Percentiles rank a stretch among this genome's conserved stretches.
Evolutionary conservation across 2,113 vertebrate genomes (phyloP).

Genomic region (Leptocoma aspasia): DNA sequence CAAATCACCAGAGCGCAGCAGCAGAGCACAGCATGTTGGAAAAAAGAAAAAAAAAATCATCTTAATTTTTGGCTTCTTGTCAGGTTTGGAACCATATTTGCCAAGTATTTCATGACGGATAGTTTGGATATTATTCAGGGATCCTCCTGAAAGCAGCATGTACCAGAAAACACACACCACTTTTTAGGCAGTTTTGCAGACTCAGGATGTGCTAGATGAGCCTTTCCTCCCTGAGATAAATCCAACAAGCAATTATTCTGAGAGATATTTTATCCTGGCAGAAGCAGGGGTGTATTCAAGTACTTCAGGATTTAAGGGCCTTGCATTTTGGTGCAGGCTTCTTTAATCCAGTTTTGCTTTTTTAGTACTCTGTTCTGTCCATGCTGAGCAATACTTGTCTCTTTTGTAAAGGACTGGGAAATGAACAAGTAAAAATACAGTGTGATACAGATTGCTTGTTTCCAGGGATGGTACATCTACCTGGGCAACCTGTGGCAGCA

Average conservation of each 20-base stretch:
- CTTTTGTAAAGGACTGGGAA: neutral
- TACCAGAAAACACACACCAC: neutral
- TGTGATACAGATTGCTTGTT: neutral
- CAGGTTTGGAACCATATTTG: neutral
- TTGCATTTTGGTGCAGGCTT: neutral
- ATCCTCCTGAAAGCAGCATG: neutral
- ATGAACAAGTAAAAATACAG: neutral
- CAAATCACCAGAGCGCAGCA: neutral
- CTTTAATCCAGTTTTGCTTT: neutral
- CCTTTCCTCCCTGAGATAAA: neutral
- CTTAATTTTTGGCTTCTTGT: neutral
- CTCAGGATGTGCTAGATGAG: neutral
- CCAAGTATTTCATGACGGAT: constrained; percentile 18
- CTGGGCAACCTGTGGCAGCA: neutral
- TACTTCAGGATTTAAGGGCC: neutral
- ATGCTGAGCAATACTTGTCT: neutral
- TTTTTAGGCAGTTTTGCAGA: neutral
- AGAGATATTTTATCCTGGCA: neutral
- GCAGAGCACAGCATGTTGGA: neutral
- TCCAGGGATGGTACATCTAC: neutral
- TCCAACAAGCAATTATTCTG: neutral
- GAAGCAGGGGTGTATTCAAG: neutral
- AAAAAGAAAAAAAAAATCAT: neutral
- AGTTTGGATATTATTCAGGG: neutral
- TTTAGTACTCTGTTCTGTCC: neutral